Conservation (phyloP, 2,113 vertebrate species). For the Planiliza haematocheilus region DNA sequence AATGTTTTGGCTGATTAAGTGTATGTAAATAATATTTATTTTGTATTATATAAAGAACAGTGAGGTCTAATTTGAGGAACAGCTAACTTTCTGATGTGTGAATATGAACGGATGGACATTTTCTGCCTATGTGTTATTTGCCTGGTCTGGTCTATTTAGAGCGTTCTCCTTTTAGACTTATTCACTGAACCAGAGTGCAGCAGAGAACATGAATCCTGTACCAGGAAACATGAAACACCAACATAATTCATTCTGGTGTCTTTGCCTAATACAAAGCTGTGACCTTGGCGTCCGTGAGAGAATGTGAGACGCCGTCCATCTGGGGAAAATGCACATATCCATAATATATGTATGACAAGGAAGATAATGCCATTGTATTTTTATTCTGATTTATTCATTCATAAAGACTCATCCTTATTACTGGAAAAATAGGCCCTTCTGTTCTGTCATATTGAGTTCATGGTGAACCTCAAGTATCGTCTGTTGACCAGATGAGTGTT, state of each 20-base stretch:
- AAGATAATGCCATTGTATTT: neutral
- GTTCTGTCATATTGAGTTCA: conserved; percentile 2
- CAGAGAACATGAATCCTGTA: neutral
- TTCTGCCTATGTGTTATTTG: too few species aligned
- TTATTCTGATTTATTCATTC: conserved; percentile 29
- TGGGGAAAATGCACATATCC: neutral
- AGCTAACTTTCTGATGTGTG: too few species aligned
- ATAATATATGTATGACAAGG: neutral
- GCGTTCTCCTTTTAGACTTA: neutral
- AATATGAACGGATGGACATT: too few species aligned
- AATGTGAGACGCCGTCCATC: neutral
- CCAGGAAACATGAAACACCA: neutral
- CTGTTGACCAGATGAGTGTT: too few species aligned
- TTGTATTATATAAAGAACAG: too few species aligned
- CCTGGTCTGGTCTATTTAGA: too few species aligned
- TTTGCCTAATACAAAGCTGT: neutral
- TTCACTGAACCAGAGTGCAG: neutral
- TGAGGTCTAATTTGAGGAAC: too few species aligned
- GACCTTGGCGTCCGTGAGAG: rapidly evolving
- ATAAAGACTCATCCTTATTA: neutral
- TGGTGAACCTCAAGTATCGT: too few species aligned
- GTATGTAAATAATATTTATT: too few species aligned
- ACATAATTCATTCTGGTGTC: neutral
- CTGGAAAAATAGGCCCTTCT: neutral
- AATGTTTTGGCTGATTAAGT: too few species aligned